phyloP scores from a whole-genome alignment of 2,797 vertebrate genomes.

The Heteromormyrus szaboi region DNA sequence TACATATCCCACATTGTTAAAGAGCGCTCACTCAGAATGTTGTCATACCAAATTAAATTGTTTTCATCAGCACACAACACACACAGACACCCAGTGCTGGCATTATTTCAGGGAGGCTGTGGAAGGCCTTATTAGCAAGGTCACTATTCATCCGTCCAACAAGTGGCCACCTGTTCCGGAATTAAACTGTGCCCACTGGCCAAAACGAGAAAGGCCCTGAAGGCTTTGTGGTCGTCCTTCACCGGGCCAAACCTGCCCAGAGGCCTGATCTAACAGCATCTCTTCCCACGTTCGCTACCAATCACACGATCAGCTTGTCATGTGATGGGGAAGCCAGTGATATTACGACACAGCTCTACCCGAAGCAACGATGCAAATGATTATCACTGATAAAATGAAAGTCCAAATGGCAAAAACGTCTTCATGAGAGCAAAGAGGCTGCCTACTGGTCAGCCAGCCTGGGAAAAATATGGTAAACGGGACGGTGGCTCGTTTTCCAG shows the following conservation, averaged over 20 bases:
- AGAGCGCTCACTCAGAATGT: conserved; percentile 25
- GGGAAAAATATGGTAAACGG: not conserved
- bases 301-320: not conserved
- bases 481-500: not conserved
- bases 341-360: not conserved
- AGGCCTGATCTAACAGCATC: not conserved
- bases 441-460: not conserved
- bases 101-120: not conserved
- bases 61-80: not conserved
- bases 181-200: not conserved
- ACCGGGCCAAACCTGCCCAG: not conserved
- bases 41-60: conserved; percentile 5
- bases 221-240: not conserved
- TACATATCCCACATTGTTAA: conserved; percentile 26
- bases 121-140: not conserved
- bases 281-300: not conserved
- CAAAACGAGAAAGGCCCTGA: not conserved
- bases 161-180: not conserved
- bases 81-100: not conserved
- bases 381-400: not conserved
- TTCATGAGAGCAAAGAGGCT: not conserved
- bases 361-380: not conserved
- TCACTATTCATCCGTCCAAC: not conserved
- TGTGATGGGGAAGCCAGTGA: not conserved
- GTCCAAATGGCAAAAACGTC: not conserved